phyloP scores from a whole-genome alignment of 1,140 invertebrate genomes.

The Penaeus chinensis region DNA sequence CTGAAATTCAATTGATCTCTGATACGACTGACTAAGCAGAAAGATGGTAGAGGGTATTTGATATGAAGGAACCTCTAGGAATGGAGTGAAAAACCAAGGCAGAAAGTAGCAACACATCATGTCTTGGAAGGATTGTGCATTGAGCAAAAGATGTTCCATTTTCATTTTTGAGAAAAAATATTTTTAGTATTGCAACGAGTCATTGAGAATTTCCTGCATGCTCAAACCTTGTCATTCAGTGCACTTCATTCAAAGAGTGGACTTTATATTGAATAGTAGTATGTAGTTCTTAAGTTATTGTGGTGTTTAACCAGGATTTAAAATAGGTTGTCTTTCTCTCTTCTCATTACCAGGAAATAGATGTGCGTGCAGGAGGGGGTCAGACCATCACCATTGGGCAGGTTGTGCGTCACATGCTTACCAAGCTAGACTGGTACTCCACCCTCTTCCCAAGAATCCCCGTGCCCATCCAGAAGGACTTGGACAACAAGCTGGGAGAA shows the following conservation, averaged over 20 bases:
- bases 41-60: constrained; percentile 19
- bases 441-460: constrained; percentile 98
- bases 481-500: constrained; percentile 80
- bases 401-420: constrained; percentile 91
- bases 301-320: not conserved
- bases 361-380: constrained; percentile 97
- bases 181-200: not conserved
- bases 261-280: constrained; percentile 8
- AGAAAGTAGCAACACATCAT: not conserved
- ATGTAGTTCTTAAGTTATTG: constrained; percentile 1
- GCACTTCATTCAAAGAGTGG: too few relatives aligned
- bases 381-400: constrained; percentile 94
- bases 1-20: too few relatives aligned
- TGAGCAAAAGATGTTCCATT: not conserved
- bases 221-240: not conserved
- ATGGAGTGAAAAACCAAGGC: constrained; percentile 5
- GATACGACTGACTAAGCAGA: not conserved
- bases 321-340: constrained; percentile 27
- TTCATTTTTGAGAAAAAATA: not conserved
- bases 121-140: not conserved
- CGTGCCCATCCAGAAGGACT: constrained; percentile 88
- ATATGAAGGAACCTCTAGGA: constrained; percentile 4
- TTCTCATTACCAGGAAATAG: constrained; percentile 79
- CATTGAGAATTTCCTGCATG: not conserved
- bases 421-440: constrained; percentile 97